Conservation (phyloP, 2,797 vertebrate species). For the Pangasius larnaudii region DNA sequence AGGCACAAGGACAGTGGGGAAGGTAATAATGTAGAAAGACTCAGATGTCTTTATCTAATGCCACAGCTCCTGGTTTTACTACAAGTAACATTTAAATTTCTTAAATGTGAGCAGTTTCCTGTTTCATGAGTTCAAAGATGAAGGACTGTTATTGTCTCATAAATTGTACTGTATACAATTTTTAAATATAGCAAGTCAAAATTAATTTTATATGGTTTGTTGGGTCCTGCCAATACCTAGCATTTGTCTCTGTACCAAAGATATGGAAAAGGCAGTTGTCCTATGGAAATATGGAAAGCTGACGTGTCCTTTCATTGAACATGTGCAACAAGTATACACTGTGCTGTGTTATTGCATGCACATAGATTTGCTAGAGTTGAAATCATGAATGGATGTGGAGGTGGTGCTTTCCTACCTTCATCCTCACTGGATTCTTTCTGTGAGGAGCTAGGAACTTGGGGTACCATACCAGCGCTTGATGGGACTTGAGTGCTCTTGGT, state of each 20-base stretch:
- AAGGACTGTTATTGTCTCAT: neutral
- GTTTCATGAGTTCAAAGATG: neutral
- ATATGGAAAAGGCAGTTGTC: neutral
- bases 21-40: neutral
- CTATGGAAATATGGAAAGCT: neutral
- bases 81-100: conserved; percentile 10
- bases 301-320: neutral
- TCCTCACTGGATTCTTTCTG: conserved; percentile 82
- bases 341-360: neutral
- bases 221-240: neutral
- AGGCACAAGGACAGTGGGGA: neutral
- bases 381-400: conserved; percentile 12
- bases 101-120: conserved; percentile 39
- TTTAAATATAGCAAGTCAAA: neutral
- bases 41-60: neutral
- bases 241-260: neutral
- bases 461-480: conserved; percentile 73
- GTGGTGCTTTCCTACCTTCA: conserved; percentile 72
- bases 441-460: conserved; percentile 72
- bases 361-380: neutral
- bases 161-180: neutral
- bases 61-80: neutral
- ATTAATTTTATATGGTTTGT: neutral
- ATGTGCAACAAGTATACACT: neutral
- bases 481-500: conserved; percentile 86